Conservation (phyloP, 2,797 vertebrate species). For the Macrochelys suwanniensis region DNA sequence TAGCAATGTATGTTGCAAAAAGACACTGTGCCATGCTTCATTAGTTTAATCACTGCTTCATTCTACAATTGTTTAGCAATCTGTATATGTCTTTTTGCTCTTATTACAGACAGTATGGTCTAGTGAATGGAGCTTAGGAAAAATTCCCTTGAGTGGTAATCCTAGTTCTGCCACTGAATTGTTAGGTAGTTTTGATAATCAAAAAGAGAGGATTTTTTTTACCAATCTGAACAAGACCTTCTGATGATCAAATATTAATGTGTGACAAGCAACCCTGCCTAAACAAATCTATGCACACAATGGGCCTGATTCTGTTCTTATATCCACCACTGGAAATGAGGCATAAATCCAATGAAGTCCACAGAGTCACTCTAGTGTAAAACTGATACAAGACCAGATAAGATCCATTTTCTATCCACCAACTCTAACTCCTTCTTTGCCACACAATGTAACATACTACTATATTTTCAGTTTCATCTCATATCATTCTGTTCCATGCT, state of each 20-base stretch:
- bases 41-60: not conserved
- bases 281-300: not conserved
- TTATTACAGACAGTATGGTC: not conserved
- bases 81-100: accelerated
- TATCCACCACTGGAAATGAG: too few relatives aligned
- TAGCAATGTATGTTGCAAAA: not conserved
- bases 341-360: not conserved
- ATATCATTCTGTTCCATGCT: not conserved
- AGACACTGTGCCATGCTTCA: not conserved
- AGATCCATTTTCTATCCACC: not conserved
- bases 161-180: not conserved
- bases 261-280: accelerated
- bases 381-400: not conserved
- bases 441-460: not conserved
- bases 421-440: not conserved
- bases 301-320: not conserved
- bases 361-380: not conserved
- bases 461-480: not conserved
- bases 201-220: accelerated
- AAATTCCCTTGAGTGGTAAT: not conserved
- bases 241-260: not conserved
- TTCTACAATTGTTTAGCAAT: not conserved
- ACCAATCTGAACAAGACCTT: not conserved
- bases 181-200: accelerated
- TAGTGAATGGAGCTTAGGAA: not conserved